Evolutionary conservation across 2,113 vertebrate species (phyloP).

Genomic region (Thalassarche chlororhynchos): DNA sequence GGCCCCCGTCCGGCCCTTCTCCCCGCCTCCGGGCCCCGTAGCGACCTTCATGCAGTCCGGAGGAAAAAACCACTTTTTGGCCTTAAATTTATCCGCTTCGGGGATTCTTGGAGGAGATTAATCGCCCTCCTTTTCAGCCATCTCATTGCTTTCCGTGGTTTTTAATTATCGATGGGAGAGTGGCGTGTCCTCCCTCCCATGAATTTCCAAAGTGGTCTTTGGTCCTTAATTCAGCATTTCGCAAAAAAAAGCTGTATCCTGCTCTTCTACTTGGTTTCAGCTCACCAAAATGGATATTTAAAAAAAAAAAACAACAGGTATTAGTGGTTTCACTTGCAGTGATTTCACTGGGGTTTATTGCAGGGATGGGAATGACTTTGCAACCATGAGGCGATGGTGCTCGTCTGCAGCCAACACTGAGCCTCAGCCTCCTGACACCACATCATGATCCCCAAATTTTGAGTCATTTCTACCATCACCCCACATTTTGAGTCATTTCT

Average conservation of each 20-base stretch:
- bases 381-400: rapidly evolving
- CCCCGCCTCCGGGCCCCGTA: rapidly evolving
- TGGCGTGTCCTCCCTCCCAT: rapidly evolving
- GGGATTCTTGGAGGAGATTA: background rate
- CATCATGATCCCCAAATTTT: background rate
- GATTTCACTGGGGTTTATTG: background rate
- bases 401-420: rapidly evolving
- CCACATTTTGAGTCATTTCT: background rate
- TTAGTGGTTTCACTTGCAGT: background rate
- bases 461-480: background rate
- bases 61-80: background rate
- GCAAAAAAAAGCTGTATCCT: rapidly evolving
- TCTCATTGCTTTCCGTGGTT: too few relatives aligned
- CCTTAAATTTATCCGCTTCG: background rate
- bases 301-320: background rate
- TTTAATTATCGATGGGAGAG: background rate
- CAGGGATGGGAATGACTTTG: background rate
- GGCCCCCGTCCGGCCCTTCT: background rate
- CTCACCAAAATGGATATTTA: background rate
- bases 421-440: background rate
- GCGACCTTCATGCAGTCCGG: background rate
- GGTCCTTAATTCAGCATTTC: background rate
- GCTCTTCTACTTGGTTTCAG: rapidly evolving
- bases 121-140: background rate
- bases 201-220: background rate